Percentiles rank a stretch among this genome's conserved stretches.
Evolutionary conservation across 2,888 invertebrate genomes (phyloP).

Genomic region (Chrysolina haemoptera): DNA sequence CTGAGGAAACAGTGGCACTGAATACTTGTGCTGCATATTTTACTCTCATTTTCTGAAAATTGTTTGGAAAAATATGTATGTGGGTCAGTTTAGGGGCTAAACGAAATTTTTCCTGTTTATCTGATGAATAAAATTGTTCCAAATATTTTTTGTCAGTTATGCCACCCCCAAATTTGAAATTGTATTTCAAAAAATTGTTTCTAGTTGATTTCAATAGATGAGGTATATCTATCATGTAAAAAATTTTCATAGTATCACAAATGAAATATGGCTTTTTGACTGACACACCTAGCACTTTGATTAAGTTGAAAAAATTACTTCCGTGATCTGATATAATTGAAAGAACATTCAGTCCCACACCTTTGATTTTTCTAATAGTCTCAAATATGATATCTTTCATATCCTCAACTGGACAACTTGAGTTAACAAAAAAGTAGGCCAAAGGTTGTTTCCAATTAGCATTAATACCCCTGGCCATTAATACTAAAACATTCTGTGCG

Average conservation of each 20-base stretch:
- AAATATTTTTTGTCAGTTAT: slow-evolving; percentile 43
- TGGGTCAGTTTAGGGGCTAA: slow-evolving; percentile 47
- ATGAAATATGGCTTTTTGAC: slow-evolving; percentile 28
- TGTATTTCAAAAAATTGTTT: slow-evolving; percentile 40
- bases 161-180: slow-evolving; percentile 30
- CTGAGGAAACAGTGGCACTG: no score
- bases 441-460: slow-evolving; percentile 41
- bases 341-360: slow-evolving; percentile 42
- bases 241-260: slow-evolving; percentile 26
- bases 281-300: slow-evolving; percentile 33
- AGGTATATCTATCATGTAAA: slow-evolving; percentile 40
- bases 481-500: slow-evolving; percentile 25
- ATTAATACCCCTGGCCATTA: slow-evolving; percentile 32
- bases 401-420: slow-evolving; percentile 29
- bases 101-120: slow-evolving; percentile 35
- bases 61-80: slow-evolving; percentile 44
- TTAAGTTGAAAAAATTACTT: slow-evolving; percentile 46
- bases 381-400: slow-evolving; percentile 46
- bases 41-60: slow-evolving; percentile 50
- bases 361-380: slow-evolving; percentile 31
- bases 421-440: slow-evolving; percentile 44
- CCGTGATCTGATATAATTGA: slow-evolving; percentile 44
- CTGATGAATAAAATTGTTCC: slow-evolving; percentile 39
- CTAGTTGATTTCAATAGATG: slow-evolving; percentile 41
- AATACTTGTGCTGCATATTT: slow-evolving; percentile 47